Evolutionary conservation across 1,140 invertebrate species (phyloP), one percentile per base, ranked within the genome.

Genomic region (Lerema accius): DNA sequence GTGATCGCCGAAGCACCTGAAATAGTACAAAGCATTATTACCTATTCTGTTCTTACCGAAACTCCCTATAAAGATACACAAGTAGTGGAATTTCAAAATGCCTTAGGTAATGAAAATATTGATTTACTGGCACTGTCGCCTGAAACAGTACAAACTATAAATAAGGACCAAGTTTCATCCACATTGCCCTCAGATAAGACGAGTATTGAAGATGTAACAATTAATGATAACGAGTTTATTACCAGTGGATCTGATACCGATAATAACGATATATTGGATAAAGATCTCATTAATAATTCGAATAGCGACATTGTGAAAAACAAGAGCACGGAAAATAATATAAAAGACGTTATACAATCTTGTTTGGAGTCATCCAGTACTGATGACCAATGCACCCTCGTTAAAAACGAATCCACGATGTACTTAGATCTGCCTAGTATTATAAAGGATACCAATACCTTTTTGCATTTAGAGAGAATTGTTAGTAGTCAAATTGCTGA

Each of bases 361-460:
- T 80, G 70, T 55, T 39, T 78, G 45, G 73, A 76, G 19, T 63
- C 61, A 16, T 61, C 71, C n/a, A 59, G 28, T 35, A 62, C 45
- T n/a, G 74, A 78, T 14, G 60, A 63, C 48, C 35, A 28, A 60
- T 77, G 65, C 28, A 61, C 65, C 50, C 37, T 82, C 7, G 19
- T 68, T 4, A 79, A 72, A 64, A 78, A 82, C 58, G 85, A 90
- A 43, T 88, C 84, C 28, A 90, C 86, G 1, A 69, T 76, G 13
- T 90, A 90, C 58, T 73, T 90, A 71, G 85, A 90, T 73, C 68
- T 86, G 42, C 88, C 88, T 10, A 84, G 71, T 70, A 56, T 80
- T 51, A 70, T 78, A 55, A 84, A 80, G 50, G 77, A 84, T 56
- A 82, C 78, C 6, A 55, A 80, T 67, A 65, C 66, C 28, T 89